Base-by-base conservation (phyloP, 2,888 invertebrate species). In the Chromoteleia sp. region DNA sequence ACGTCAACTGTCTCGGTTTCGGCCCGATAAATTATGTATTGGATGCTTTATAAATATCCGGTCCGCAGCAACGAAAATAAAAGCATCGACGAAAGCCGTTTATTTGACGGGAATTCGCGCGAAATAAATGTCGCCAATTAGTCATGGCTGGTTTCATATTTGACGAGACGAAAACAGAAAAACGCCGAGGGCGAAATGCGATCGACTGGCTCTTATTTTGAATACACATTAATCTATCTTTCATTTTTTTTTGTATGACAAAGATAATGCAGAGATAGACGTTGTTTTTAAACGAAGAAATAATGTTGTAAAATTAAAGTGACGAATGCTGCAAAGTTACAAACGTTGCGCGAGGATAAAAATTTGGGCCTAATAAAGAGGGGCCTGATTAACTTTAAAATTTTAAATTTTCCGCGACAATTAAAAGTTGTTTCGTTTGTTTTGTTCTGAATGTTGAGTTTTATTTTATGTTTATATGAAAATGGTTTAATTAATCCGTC, bases 21-120 rank as follows among this genome's bases (percentile, higher is more conserved):
- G 61, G 29, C 6, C 10, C 19, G 70, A 78, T 78, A 78, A 78
- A 71, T 48, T 14, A 56, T 71, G 58, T 19, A 63, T 50, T 65
- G 19, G 56, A 43, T 33, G 58, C 17, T 43, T 71, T 61, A 56
- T 59, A 73, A 67, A 73, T 45, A 58, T 21, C 52, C n/a, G 58
- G 36, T 56, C 29, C 7, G 52, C 3, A 17, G 59, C 54, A 43
- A 73, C 65, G 41, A 70, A 77, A 70, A 77, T 63, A 63, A 63
- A 36, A 63, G 43, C 41, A 41, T 10, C 52, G 52, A 61, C 33
- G 54, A 61, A 48, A 65, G 29, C 12, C 12, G 50, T 61, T 21
- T 3, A 8, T 30, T n/a, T 14, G 25, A 14, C 25, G 17, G 12
- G 29, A n/a, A 29, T 50, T 14, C 12, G 29, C 10, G 50, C 29